A percentile compares a stretch with the other conserved stretches of the same genome.
phyloP scores from a whole-genome alignment of 2,113 vertebrate genomes.

The Pterocles gutturalis region DNA sequence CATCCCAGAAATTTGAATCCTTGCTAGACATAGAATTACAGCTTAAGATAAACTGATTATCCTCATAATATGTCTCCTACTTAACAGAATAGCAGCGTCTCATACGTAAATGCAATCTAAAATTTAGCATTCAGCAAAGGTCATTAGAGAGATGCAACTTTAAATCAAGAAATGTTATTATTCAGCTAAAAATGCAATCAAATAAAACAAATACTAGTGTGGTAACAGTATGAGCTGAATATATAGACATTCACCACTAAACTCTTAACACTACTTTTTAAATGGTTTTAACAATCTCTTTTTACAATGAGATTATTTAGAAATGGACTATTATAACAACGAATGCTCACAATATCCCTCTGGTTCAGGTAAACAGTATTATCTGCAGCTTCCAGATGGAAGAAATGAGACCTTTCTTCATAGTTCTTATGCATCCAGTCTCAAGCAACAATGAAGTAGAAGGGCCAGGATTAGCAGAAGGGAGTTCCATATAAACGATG shows the following conservation, averaged over 20 bases:
- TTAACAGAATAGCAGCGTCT: conserved; percentile 57
- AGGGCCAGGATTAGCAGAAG: not conserved
- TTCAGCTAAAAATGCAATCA: not conserved
- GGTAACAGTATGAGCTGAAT: not conserved
- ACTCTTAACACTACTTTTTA: not conserved
- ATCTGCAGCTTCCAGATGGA: not conserved
- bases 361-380: not conserved
- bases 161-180: conserved; percentile 5
- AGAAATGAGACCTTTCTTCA: not conserved
- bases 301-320: not conserved
- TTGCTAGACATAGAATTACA: conserved; percentile 63
- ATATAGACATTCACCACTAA: not conserved
- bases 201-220: not conserved
- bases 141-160: conserved; percentile 10
- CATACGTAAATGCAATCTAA: conserved; percentile 60
- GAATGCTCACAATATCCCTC: not conserved
- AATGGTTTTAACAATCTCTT: not conserved
- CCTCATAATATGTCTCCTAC: conserved; percentile 38
- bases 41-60: conserved; percentile 69
- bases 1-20: conserved; percentile 67
- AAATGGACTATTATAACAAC: not conserved
- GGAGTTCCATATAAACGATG: not conserved
- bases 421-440: not conserved
- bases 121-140: conserved; percentile 1
- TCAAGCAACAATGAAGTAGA: not conserved